Evolutionary conservation across 2,888 invertebrate species (phyloP).

Genomic region (Eristalis pertinax): DNA sequence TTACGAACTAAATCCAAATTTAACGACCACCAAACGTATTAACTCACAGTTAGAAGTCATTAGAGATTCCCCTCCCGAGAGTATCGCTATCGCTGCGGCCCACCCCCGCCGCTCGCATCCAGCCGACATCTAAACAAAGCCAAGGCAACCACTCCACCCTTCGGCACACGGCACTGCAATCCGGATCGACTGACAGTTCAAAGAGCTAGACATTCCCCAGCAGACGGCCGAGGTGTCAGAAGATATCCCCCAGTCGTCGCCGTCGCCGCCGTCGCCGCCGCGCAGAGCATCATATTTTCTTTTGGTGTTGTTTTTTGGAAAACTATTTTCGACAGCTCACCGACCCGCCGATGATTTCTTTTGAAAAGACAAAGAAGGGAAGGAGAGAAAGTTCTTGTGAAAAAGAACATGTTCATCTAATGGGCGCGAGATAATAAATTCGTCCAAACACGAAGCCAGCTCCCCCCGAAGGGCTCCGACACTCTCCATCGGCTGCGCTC

Average conservation of each 20-base stretch:
- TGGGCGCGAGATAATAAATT: background rate
- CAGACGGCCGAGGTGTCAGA: background rate
- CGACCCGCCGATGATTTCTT: background rate
- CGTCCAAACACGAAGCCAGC: background rate
- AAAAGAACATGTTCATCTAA: background rate
- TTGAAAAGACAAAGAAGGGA: background rate
- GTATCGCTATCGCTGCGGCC: background rate
- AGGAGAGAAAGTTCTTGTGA: background rate
- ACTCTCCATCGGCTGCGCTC: background rate
- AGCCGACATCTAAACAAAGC: background rate
- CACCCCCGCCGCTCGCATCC: background rate
- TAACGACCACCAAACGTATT: background rate
- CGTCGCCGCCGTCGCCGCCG: too few species aligned
- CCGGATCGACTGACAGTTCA: background rate
- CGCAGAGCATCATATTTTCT: too few species aligned
- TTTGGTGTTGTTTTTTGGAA: background rate
- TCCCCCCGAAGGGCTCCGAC: background rate
- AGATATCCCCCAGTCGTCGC: background rate
- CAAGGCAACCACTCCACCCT: background rate
- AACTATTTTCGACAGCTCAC: background rate
- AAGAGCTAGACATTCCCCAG: background rate
- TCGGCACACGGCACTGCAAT: background rate
- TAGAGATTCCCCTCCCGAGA: background rate
- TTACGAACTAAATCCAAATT: conserved; percentile 8
- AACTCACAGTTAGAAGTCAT: conserved; percentile 9